Evolutionary conservation across 1,140 invertebrate genomes (phyloP).

Genomic region (Cheumatopsyche charites): DNA sequence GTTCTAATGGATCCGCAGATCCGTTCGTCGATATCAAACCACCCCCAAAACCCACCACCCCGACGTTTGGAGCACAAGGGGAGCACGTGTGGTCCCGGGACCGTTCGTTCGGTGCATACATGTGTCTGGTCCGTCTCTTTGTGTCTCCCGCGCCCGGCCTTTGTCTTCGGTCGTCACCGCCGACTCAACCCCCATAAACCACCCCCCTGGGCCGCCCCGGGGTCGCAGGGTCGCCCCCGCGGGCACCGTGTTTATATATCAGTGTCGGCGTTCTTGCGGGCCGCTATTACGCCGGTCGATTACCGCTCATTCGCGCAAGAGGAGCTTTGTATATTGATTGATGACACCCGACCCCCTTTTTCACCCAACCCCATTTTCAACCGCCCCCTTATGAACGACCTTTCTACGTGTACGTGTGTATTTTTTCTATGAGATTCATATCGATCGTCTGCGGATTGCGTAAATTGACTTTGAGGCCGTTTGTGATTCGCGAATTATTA

Average conservation of each 20-base stretch:
- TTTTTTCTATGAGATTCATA: neutral
- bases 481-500: too few species aligned
- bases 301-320: slow-evolving; percentile 20
- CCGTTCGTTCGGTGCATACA: neutral
- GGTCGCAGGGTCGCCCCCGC: slow-evolving; percentile 9
- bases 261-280: slow-evolving; percentile 12
- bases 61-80: too few species aligned
- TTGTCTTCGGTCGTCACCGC: slow-evolving; percentile 28
- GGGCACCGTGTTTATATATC: slow-evolving; percentile 23
- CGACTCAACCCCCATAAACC: neutral
- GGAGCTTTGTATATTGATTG: slow-evolving; percentile 26
- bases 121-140: slow-evolving; percentile 33
- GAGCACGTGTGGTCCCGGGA: neutral
- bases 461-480: too few species aligned
- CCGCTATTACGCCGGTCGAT: slow-evolving; percentile 25
- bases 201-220: neutral
- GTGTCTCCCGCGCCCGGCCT: slow-evolving; percentile 45
- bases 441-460: too few species aligned
- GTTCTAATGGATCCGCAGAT: slow-evolving; percentile 43
- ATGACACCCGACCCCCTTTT: slow-evolving; percentile 13
- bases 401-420: neutral
- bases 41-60: slow-evolving; percentile 38
- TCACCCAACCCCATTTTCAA: neutral
- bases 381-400: neutral
- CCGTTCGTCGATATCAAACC: slow-evolving; percentile 43